These are phyloP conservation scores for Epinephelus fuscoguttatus DNA, from an alignment of 2,113 vertebrate genomes.

Conservation along the genomic window DNA sequence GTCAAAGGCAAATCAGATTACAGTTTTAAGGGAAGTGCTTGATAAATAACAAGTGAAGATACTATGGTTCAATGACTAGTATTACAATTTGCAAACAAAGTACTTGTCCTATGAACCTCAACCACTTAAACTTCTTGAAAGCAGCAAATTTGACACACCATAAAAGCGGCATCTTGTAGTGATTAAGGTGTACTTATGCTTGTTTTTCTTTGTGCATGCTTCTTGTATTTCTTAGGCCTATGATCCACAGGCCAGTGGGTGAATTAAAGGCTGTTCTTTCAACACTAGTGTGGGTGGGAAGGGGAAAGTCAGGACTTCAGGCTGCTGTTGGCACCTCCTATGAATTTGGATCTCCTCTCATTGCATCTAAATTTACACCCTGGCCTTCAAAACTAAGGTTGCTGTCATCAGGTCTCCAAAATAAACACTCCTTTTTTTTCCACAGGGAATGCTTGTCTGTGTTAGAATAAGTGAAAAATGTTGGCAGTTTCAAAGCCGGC, in stretches of 20 bases:
- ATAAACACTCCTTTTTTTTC: slow-evolving; percentile 82
- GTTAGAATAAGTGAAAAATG: slow-evolving; percentile 81
- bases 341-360: slow-evolving; percentile 86
- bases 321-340: slow-evolving; percentile 81
- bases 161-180: slow-evolving; percentile 37
- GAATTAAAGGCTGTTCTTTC: slow-evolving; percentile 77
- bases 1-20: slow-evolving; percentile 50
- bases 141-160: neutral
- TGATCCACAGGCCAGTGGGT: slow-evolving; percentile 59
- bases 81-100: neutral
- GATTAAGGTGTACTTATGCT: slow-evolving; percentile 51
- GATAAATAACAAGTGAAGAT: neutral
- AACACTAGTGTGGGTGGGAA: slow-evolving; percentile 70
- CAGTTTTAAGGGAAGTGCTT: neutral
- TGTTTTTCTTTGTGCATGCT: slow-evolving; percentile 57
- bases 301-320: slow-evolving; percentile 77
- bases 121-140: neutral
- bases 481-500: slow-evolving; percentile 71
- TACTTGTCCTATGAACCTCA: too few species aligned
- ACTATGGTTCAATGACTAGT: neutral
- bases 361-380: slow-evolving; percentile 87
- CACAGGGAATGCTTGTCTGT: slow-evolving; percentile 73
- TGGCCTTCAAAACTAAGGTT: slow-evolving; percentile 85
- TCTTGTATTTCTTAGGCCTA: slow-evolving; percentile 54
- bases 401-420: slow-evolving; percentile 87